These are phyloP conservation scores for Aldabrachelys gigantea DNA, from an alignment of 2,113 vertebrate genomes.

Conservation along the genomic window DNA sequence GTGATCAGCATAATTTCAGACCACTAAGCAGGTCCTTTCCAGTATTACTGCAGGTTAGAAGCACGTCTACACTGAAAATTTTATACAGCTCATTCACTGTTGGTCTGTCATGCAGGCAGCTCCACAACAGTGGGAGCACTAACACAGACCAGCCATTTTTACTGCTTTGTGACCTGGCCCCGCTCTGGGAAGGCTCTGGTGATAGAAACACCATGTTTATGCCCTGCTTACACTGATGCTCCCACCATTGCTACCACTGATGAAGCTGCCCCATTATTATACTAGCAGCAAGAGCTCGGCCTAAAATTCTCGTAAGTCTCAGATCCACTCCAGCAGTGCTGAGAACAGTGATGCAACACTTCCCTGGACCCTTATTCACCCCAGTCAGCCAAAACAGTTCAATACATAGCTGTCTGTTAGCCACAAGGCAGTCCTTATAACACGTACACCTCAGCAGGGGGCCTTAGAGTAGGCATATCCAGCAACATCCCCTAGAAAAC, in stretches of 20 bases:
- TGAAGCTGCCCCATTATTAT: neutral
- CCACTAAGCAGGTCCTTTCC: neutral
- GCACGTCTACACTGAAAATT: neutral
- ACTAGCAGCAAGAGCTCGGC: too few species aligned
- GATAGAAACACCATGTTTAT: neutral
- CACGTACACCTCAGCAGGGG: neutral
- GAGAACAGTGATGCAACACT: neutral
- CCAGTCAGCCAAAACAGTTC: too few species aligned
- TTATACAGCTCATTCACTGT: neutral
- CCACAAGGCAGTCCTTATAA: neutral
- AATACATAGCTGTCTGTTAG: too few species aligned
- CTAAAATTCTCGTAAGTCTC: neutral
- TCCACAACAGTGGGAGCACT: neutral
- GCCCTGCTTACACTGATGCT: too few species aligned
- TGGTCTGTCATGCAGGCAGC: neutral
- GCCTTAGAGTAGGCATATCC: neutral
- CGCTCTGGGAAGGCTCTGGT: neutral
- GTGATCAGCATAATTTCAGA: neutral
- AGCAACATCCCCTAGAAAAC: neutral
- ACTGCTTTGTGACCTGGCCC: accelerated
- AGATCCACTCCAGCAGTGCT: neutral
- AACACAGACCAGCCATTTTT: neutral
- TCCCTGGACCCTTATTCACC: neutral
- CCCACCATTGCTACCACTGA: neutral
- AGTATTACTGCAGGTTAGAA: neutral